phyloP scores from a whole-genome alignment of 1,140 invertebrate species.

The Zaprionus gabonicus region DNA sequence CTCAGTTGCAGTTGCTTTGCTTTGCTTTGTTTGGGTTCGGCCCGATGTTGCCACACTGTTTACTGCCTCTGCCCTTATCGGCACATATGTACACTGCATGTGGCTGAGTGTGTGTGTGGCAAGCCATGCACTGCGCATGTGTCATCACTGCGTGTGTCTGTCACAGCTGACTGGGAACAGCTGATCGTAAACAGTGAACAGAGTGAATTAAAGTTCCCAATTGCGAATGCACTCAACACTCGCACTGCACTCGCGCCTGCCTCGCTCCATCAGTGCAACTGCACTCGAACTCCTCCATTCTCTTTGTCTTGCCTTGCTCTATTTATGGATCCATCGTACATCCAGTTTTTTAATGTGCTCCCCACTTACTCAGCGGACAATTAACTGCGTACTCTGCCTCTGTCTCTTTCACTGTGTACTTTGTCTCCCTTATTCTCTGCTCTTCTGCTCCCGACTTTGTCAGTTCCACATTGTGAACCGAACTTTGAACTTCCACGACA shows the following conservation, averaged over 20 bases:
- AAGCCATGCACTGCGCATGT: conserved; percentile 37
- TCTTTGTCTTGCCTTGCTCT: conserved; percentile 17
- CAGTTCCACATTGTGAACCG: conserved; percentile 5
- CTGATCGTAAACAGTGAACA: conserved; percentile 70
- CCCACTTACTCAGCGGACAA: conserved; percentile 2
- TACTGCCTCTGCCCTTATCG: conserved; percentile 25
- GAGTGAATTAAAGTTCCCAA: conserved; percentile 43
- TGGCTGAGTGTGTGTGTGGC: conserved; percentile 28
- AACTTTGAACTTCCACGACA: conserved; percentile 35
- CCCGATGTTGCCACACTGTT: conserved; percentile 55
- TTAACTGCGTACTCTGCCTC: neutral
- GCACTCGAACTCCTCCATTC: conserved; percentile 40
- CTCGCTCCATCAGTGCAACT: conserved; percentile 36
- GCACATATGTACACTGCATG: neutral
- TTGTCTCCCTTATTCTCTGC: neutral
- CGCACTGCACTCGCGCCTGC: conserved; percentile 3
- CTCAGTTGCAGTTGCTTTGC: conserved; percentile 2
- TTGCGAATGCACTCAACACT: conserved; percentile 42
- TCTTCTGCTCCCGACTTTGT: conserved; percentile 6
- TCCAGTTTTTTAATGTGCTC: conserved; percentile 1
- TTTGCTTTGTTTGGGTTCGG: conserved; percentile 44
- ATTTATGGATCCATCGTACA: neutral
- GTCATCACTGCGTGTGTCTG: conserved; percentile 18
- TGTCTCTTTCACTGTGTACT: neutral
- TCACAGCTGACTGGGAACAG: conserved; percentile 56